phyloP scores from a whole-genome alignment of 2,888 invertebrate species.

The Nymphalis polychloros region DNA sequence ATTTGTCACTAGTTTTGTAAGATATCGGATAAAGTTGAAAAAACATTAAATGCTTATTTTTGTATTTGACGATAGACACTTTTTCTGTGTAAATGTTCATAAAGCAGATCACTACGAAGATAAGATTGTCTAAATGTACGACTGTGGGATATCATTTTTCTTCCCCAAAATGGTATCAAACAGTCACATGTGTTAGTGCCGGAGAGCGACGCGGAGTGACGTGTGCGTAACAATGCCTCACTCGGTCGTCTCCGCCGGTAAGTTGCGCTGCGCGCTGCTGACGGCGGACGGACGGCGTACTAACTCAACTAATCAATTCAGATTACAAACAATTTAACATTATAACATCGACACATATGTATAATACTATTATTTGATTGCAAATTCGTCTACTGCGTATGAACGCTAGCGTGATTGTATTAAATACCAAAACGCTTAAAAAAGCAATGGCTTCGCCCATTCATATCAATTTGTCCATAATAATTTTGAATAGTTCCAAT shows the following conservation, averaged over 20 bases:
- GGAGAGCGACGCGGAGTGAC: slow-evolving; percentile 56
- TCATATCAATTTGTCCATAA: slow-evolving; percentile 81
- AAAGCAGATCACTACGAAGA: slow-evolving; percentile 40
- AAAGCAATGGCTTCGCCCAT: slow-evolving; percentile 78
- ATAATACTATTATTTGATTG: slow-evolving; percentile 52
- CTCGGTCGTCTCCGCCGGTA: slow-evolving; percentile 32
- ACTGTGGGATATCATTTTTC: slow-evolving; percentile 73
- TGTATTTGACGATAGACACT: slow-evolving; percentile 78
- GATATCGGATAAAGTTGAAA: slow-evolving; percentile 76
- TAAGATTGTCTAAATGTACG: slow-evolving; percentile 41
- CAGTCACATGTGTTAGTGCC: slow-evolving; percentile 49
- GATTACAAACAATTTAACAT: slow-evolving; percentile 42
- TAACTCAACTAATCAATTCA: slow-evolving; percentile 46
- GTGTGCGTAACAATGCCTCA: slow-evolving; percentile 55
- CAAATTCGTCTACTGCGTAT: slow-evolving; percentile 62
- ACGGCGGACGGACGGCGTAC: slow-evolving; percentile 42
- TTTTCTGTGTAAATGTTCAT: slow-evolving; percentile 73
- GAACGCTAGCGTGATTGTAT: slow-evolving; percentile 73
- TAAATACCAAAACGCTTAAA: slow-evolving; percentile 71
- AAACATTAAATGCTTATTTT: slow-evolving; percentile 81
- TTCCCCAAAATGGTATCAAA: slow-evolving; percentile 76
- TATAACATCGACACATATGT: slow-evolving; percentile 48
- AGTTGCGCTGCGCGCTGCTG: slow-evolving; percentile 39
- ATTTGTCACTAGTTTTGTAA: slow-evolving; percentile 76
- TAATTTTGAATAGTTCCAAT: slow-evolving; percentile 78